These are phyloP conservation scores for Phalacrocorax aristotelis DNA, from an alignment of 2,113 vertebrate genomes.

Conservation along the genomic window DNA sequence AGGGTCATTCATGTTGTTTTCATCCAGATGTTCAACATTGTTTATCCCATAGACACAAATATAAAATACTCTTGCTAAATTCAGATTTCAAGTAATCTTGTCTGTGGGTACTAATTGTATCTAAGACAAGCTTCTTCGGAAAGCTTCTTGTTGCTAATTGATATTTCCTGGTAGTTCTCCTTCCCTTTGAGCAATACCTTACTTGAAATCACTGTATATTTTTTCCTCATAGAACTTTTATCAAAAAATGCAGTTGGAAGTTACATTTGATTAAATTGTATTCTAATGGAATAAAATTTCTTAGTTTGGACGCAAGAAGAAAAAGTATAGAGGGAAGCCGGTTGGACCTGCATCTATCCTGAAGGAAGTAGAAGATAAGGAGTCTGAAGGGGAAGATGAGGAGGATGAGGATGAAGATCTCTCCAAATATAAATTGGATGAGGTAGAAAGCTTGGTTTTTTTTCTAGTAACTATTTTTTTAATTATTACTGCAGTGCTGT, in stretches of 20 bases:
- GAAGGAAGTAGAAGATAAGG: slow-evolving; percentile 90
- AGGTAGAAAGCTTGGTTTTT: slow-evolving; percentile 64
- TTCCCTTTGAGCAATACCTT: not conserved
- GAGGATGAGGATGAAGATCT: slow-evolving; percentile 96
- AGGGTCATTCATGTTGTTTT: not conserved
- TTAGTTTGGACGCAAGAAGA: slow-evolving; percentile 99
- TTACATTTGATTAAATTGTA: not conserved
- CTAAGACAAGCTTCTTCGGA: accelerated
- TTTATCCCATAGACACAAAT: not conserved
- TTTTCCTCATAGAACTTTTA: not conserved
- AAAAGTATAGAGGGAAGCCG: slow-evolving; percentile 90
- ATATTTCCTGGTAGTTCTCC: not conserved
- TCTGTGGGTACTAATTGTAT: not conserved
- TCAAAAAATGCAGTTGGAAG: not conserved
- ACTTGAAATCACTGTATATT: not conserved
- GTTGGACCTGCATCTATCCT: slow-evolving; percentile 78
- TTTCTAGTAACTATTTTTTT: not conserved
- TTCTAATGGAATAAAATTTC: not conserved
- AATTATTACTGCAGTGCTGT: not conserved
- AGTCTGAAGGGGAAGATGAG: slow-evolving; percentile 89
- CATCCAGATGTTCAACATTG: not conserved
- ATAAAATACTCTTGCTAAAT: not conserved
- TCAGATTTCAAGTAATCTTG: not conserved
- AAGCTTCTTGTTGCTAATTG: not conserved
- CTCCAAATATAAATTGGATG: slow-evolving; percentile 95